Evolutionary conservation across 1,140 invertebrate genomes (phyloP).

Genomic region (Drosophila murphyi): DNA sequence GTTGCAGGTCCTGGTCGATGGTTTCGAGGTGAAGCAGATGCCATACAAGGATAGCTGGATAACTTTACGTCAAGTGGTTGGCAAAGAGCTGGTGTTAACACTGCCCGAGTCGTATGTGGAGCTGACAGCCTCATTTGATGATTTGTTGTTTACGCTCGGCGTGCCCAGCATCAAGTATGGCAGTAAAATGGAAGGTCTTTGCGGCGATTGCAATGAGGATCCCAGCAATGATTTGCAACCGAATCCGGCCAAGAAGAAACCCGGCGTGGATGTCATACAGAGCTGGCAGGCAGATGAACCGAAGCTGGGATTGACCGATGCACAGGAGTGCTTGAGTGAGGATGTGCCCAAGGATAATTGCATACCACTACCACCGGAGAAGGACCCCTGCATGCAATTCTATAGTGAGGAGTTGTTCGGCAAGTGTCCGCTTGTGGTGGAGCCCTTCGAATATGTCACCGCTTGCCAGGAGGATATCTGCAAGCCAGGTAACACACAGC

Average conservation of each 20-base stretch:
- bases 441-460: slow-evolving; percentile 88
- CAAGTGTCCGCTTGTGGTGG: slow-evolving; percentile 90
- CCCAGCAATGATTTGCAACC: slow-evolving; percentile 87
- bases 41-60: slow-evolving; percentile 86
- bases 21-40: slow-evolving; percentile 83
- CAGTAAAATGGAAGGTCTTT: slow-evolving; percentile 90
- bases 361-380: slow-evolving; percentile 85
- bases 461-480: slow-evolving; percentile 90
- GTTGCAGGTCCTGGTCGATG: slow-evolving; percentile 74
- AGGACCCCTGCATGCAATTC: slow-evolving; percentile 88
- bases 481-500: slow-evolving; percentile 85
- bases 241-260: slow-evolving; percentile 83
- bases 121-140: slow-evolving; percentile 85
- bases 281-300: slow-evolving; percentile 87
- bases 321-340: slow-evolving; percentile 74
- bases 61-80: slow-evolving; percentile 82
- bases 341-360: slow-evolving; percentile 85
- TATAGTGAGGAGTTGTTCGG: slow-evolving; percentile 88
- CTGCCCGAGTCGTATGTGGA: slow-evolving; percentile 85
- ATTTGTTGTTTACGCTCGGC: slow-evolving; percentile 86
- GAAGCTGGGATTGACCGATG: slow-evolving; percentile 68
- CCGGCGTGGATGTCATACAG: slow-evolving; percentile 85
- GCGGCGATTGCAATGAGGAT: slow-evolving; percentile 91
- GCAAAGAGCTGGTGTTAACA: slow-evolving; percentile 85
- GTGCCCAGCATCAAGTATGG: slow-evolving; percentile 90